Conservation (phyloP, 2,797 vertebrate species). For the Sebastes cheni region DNA sequence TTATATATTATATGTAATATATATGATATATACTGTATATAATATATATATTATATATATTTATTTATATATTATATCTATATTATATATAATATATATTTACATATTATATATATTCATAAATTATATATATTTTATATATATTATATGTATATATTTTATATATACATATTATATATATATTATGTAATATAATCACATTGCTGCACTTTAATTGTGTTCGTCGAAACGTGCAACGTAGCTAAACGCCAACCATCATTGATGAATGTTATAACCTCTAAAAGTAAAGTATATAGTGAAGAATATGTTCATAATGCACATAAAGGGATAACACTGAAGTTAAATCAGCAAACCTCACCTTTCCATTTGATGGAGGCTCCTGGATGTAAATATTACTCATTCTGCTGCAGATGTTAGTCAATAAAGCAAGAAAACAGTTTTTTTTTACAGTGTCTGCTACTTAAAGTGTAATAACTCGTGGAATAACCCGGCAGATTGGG, state of each 20-base stretch:
- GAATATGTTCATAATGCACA: neutral
- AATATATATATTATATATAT: too few relatives aligned
- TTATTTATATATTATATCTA: too few relatives aligned
- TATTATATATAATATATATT: too few relatives aligned
- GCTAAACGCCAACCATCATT: neutral
- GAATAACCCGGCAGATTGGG: accelerated
- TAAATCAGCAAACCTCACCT: conserved; percentile 81
- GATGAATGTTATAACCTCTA: neutral
- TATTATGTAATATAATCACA: too few relatives aligned
- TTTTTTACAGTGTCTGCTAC: neutral
- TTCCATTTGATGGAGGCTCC: conserved; percentile 95
- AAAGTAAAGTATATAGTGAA: accelerated
- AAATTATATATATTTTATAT: too few relatives aligned
- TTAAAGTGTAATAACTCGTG: neutral
- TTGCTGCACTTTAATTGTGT: neutral
- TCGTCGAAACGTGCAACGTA: neutral
- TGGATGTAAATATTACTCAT: conserved; percentile 99
- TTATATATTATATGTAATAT: too few relatives aligned
- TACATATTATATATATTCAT: too few relatives aligned
- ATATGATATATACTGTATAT: too few relatives aligned
- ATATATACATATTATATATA: too few relatives aligned
- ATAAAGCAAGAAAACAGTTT: neutral
- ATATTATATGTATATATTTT: too few relatives aligned
- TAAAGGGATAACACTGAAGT: neutral
- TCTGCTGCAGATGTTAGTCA: neutral